Base-by-base conservation (phyloP, 2,113 vertebrate species). In the Collichthys lucidus region DNA sequence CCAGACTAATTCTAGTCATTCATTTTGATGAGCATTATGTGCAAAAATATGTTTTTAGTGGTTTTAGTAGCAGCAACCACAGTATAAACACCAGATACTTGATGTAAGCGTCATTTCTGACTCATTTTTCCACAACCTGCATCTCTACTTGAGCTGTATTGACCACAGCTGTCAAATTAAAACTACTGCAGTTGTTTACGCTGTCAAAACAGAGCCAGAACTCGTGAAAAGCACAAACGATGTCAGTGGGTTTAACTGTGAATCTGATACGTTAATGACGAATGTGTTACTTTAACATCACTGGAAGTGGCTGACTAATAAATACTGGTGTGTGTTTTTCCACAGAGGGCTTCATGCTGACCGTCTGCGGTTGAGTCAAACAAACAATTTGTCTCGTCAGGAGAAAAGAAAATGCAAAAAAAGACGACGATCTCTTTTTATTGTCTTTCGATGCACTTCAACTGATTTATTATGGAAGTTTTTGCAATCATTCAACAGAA, bases 341-440 rank as follows among this genome's bases (percentile, higher is more conserved):
- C 74, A 47, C 50, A 11, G 64, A 17, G 5, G 35, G 22, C 22
- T 50, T 60, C 24, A 2, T 75, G 56, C 64, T 47, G 72, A 68
- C 55, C 15, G 5, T 31, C 50, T 10, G 74, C 66, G 42, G 31
- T 3, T n/a, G 60, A 83, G 10, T 71, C 74, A 77, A 11, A 52
- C 74, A 72, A 26, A 44, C 65, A 8, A 70, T n/a, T 1, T 22
- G 20, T 40, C 59, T 49, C 8, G 16, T 76, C 57, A 57, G 73
- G 49, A 69, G 52, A 75, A 62, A 62, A 55, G 31, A 50, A 60
- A 67, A 46, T 26, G 63, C 56, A n/a, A 11, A 1, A 0, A 17
- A n/a, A n/a, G n/a, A n/a, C n/a, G 4, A 46, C 3, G 24, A 65
- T 68, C n/a, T 50, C 4, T 53, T 68, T 12, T 14, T n/a, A 42